Conservation (phyloP, 1,140 invertebrate species). For the Reticulitermes speratus region DNA sequence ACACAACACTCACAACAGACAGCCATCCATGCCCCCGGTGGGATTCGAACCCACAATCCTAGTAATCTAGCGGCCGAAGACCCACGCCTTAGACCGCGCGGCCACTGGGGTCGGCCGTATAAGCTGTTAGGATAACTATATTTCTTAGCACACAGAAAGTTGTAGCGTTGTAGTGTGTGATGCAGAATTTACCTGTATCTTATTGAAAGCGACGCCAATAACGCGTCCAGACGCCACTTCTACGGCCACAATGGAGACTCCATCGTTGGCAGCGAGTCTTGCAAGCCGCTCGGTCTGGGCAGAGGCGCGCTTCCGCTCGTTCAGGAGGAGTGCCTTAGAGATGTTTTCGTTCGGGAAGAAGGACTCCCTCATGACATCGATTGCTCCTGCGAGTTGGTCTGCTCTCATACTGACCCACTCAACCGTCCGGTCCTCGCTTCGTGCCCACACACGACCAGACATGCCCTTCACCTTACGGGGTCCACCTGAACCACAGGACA, state of each 20-base stretch:
- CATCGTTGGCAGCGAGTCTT: background rate
- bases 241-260: background rate
- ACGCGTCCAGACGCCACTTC: background rate
- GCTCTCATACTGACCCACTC: background rate
- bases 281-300: background rate
- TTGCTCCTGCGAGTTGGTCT: background rate
- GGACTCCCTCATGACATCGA: background rate
- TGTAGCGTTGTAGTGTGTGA: too few species aligned
- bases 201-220: background rate
- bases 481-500: too few species aligned
- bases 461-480: background rate
- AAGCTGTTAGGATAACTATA: too few species aligned
- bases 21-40: too few species aligned
- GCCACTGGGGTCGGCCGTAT: too few species aligned
- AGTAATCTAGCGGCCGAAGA: too few species aligned
- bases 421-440: background rate
- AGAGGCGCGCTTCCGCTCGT: background rate
- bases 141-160: too few species aligned
- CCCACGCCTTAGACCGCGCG: too few species aligned
- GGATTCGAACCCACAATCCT: too few species aligned
- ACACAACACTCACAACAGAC: too few species aligned
- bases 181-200: background rate
- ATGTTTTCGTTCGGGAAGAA: background rate
- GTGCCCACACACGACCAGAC: background rate
- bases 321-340: background rate